Evolutionary conservation across 2,797 vertebrate genomes (phyloP), one percentile per base, ranked within the genome.

Genomic region (Enteromius viviparus): DNA sequence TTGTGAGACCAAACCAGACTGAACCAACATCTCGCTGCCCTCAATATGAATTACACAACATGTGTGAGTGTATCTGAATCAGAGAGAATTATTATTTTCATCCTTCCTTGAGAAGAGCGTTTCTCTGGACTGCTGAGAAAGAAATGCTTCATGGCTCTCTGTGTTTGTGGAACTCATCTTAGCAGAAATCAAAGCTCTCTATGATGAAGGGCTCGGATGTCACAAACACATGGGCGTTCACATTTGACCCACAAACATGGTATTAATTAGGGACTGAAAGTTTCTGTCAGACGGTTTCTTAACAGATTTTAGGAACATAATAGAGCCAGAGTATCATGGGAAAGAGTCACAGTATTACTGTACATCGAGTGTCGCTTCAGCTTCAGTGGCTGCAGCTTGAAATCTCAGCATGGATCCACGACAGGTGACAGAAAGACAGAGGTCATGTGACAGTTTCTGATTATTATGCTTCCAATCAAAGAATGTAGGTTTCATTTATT

Each of bases 371-470:
- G 12, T 26, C 1, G 4, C 15, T 15, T 45, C 40, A 26, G 68
- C 68, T 9, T 70, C n/a, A 70, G 68, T 15, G 21, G 11, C 15
- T 26, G 15, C 12, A 70, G 42, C 23, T 26, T 17, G 6, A 45
- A 26, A 15, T 47, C n/a, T 47, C 40, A 70, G 68, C 6, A 8
- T 26, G 40, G 47, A 47, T 47, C n/a, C 3, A 47, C 42, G 45
- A 9, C 68, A 70, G 68, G 68, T 47, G 68, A 70, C 68, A 47
- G 68, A 47, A 70, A 47, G 26, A 42, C n/a, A 70, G 40, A 17
- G 68, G 4, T 49, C 47, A 49, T 47, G 66, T 68, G 65, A 40
- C 37, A 17, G n/a, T n/a, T n/a, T n/a, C n/a, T n/a, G n/a, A n/a
- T 23, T 69, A 42, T 42, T 69, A 69, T 7, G 66, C 5, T n/a